Percentiles rank a stretch among this genome's conserved stretches.
Conservation (phyloP, 2,888 invertebrate genomes). For the Tetheella fluctuosa region DNA sequence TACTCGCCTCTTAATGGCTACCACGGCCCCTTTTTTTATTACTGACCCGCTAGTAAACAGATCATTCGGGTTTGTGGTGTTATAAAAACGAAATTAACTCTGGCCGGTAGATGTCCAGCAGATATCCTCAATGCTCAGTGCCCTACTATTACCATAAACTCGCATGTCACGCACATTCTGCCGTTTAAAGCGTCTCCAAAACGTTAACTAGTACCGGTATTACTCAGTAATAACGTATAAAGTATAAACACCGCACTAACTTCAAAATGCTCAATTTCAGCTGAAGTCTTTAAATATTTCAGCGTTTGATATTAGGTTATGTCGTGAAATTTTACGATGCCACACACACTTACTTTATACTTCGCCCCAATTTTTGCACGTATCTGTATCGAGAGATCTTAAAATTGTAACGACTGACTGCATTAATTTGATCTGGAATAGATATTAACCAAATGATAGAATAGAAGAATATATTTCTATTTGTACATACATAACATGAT, state of each 20-base stretch:
- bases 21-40: slow-evolving; percentile 82
- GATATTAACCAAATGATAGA: too few relatives aligned
- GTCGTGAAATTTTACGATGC: slow-evolving; percentile 1
- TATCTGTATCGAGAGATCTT: background rate
- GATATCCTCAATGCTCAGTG: slow-evolving; percentile 68
- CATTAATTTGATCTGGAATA: background rate
- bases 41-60: slow-evolving; percentile 84
- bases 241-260: slow-evolving; percentile 14
- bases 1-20: slow-evolving; percentile 78
- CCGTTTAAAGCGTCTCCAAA: slow-evolving; percentile 57
- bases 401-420: background rate
- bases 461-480: too few relatives aligned
- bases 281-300: background rate
- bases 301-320: slow-evolving; percentile 10
- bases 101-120: slow-evolving; percentile 72
- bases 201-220: slow-evolving; percentile 49
- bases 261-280: background rate
- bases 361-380: slow-evolving; percentile 15
- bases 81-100: slow-evolving; percentile 84
- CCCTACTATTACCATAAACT: slow-evolving; percentile 71
- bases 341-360: slow-evolving; percentile 13
- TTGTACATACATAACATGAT: too few relatives aligned
- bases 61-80: slow-evolving; percentile 84
- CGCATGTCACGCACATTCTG: slow-evolving; percentile 63
- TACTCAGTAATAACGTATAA: slow-evolving; percentile 44